Evolutionary conservation across 2,797 vertebrate species (phyloP).

Genomic region (Rhinichthys osculus): DNA sequence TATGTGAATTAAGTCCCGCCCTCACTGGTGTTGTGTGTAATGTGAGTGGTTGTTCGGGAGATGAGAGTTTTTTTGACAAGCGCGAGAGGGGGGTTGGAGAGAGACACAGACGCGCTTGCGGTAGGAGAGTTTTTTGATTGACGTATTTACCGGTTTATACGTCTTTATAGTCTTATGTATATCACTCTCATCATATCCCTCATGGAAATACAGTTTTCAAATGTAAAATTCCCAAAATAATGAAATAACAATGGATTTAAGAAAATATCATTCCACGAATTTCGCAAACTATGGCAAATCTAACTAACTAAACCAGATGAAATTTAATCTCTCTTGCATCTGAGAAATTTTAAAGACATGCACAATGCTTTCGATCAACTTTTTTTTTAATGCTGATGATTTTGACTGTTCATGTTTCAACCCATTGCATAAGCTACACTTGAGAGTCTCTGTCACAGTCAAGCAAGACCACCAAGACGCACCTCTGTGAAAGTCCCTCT

Average conservation of each 20-base stretch:
- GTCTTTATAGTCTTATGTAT: too few relatives aligned
- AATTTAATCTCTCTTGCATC: neutral
- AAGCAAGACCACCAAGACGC: conserved; percentile 3
- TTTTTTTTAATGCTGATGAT: neutral
- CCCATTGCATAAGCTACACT: neutral
- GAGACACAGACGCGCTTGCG: too few relatives aligned
- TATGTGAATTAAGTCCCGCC: too few relatives aligned
- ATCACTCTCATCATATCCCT: neutral
- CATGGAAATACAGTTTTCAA: neutral
- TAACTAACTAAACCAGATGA: neutral
- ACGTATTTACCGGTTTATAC: too few relatives aligned
- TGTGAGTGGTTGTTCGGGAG: too few relatives aligned
- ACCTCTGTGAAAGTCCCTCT: neutral
- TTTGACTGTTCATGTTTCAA: neutral
- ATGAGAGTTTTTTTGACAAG: too few relatives aligned
- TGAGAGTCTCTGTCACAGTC: conserved; percentile 9
- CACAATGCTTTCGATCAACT: neutral
- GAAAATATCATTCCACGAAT: neutral
- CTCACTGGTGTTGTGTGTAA: too few relatives aligned
- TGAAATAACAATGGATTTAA: neutral
- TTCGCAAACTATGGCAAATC: neutral
- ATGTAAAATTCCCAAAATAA: neutral
- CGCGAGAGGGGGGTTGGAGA: too few relatives aligned
- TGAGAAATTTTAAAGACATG: neutral
- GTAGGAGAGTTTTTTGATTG: too few relatives aligned